Evolutionary conservation across 1,140 invertebrate species (phyloP).

Genomic region (Lasioglossum albipes): DNA sequence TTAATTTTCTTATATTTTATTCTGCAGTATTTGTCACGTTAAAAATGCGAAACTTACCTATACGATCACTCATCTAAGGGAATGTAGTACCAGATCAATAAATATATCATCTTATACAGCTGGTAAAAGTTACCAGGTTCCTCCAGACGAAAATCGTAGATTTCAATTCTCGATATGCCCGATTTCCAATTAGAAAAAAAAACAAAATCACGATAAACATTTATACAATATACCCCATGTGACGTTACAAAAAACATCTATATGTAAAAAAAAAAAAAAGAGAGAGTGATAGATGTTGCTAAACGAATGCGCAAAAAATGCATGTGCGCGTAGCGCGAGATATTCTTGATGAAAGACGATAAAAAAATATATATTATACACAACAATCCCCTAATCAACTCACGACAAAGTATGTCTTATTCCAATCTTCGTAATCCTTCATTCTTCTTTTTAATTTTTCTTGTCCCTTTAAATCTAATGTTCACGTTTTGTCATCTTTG

Average conservation of each 20-base stretch:
- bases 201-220: slow-evolving; percentile 53
- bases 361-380: slow-evolving; percentile 52
- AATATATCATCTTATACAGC: slow-evolving; percentile 7
- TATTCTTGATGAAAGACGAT: slow-evolving; percentile 29
- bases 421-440: neutral
- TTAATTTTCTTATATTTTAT: neutral
- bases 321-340: slow-evolving; percentile 34
- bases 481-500: slow-evolving; percentile 14
- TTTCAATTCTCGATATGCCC: slow-evolving; percentile 30
- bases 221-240: slow-evolving; percentile 21
- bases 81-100: slow-evolving; percentile 32
- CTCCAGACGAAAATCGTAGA: slow-evolving; percentile 9
- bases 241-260: slow-evolving; percentile 16
- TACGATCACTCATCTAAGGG: slow-evolving; percentile 18
- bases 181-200: slow-evolving; percentile 33
- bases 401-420: slow-evolving; percentile 29
- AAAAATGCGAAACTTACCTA: slow-evolving; percentile 16
- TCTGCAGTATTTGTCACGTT: neutral
- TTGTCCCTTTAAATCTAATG: neutral
- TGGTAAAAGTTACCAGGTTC: slow-evolving; percentile 4
- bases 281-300: neutral
- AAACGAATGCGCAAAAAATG: slow-evolving; percentile 25
- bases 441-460: neutral
- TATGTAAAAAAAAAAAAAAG: neutral
- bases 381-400: slow-evolving; percentile 38